These are phyloP conservation scores for Macropus fuliginosus DNA, from an alignment of 2,797 vertebrate genomes.

Conservation along the genomic window DNA sequence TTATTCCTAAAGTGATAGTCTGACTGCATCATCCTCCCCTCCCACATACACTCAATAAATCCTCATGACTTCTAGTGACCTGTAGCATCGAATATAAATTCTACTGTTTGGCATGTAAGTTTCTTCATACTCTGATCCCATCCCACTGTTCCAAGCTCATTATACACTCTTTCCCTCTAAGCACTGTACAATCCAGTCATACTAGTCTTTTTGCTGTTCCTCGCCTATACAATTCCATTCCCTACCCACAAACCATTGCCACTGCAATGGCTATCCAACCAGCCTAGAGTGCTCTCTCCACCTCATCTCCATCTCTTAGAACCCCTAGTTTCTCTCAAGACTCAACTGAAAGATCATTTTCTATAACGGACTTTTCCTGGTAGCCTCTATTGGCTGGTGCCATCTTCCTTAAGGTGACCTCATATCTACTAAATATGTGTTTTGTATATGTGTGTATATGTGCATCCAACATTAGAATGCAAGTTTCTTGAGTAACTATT, in stretches of 20 bases:
- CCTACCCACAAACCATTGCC: background rate
- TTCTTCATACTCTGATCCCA: background rate
- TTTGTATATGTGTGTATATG: background rate
- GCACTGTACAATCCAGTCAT: background rate
- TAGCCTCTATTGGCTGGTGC: background rate
- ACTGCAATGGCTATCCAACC: background rate
- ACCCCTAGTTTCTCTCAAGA: background rate
- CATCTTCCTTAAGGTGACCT: background rate
- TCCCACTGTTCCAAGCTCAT: background rate
- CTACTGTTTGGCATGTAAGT: background rate
- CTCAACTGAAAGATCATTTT: background rate
- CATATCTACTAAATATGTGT: background rate
- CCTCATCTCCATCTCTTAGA: background rate
- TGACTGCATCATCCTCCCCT: background rate
- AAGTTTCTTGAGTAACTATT: background rate
- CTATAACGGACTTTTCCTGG: background rate
- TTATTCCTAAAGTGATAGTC: background rate
- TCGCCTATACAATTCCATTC: background rate
- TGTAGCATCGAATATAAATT: background rate
- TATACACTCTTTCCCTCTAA: background rate
- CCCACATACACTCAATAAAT: background rate
- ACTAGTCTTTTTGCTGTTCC: background rate
- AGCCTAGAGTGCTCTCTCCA: background rate
- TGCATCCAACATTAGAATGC: background rate
- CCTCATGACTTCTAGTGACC: background rate